phyloP scores from a whole-genome alignment of 2,797 vertebrate genomes.

The Hyperoplus lanceolatus region DNA sequence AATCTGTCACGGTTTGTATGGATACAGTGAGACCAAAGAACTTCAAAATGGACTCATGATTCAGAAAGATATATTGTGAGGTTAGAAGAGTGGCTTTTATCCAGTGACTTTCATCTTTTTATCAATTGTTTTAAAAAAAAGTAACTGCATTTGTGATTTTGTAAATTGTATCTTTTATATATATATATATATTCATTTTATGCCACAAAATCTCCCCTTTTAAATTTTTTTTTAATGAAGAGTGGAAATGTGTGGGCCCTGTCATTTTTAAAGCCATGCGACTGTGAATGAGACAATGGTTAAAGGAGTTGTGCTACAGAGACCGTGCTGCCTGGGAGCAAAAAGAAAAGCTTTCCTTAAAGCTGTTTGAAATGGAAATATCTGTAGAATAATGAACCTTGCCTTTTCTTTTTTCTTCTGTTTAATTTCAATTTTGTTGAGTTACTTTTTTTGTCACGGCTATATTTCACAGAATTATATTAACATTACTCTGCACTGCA shows the following conservation, averaged over 20 bases:
- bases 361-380: constrained; percentile 36
- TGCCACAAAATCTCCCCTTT: not conserved
- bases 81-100: not conserved
- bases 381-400: constrained; percentile 17
- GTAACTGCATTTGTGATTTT: constrained; percentile 11
- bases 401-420: not conserved
- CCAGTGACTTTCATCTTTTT: not conserved
- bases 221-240: constrained; percentile 5
- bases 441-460: constrained; percentile 4
- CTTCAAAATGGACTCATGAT: constrained; percentile 8
- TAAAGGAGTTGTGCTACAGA: constrained; percentile 26
- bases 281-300: constrained; percentile 53
- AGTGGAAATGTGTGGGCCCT: not conserved
- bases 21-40: constrained; percentile 10
- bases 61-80: not conserved
- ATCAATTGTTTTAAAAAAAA: constrained; percentile 6
- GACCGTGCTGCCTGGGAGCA: constrained; percentile 7
- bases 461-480: constrained; percentile 27
- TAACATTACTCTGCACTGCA: constrained; percentile 45
- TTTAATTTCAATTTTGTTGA: constrained; percentile 13
- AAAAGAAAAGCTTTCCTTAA: constrained; percentile 13
- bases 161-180: constrained; percentile 25
- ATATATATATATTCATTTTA: constrained; percentile 16
- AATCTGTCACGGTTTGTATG: not conserved
- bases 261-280: constrained; percentile 11